Base-by-base conservation (phyloP, 2,888 invertebrate genomes). In the Cataglyphis livida region DNA sequence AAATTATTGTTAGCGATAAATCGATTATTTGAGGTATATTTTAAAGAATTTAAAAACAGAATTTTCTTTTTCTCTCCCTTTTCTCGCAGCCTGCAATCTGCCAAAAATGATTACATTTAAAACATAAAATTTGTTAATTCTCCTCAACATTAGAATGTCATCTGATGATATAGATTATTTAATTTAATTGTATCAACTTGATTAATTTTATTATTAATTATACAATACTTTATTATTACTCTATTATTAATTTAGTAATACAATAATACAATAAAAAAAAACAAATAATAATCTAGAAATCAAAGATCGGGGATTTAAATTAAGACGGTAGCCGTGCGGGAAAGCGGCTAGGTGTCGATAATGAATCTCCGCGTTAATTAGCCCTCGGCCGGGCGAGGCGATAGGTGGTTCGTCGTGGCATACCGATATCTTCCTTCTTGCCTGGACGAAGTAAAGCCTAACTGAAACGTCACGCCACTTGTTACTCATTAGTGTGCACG, bases 351-450 rank as follows among this genome's bases (percentile, higher is more conserved):
- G 90, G 93, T 93, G 93, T 93, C 92, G 93, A 93, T 93, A 93
- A 93, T 93, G 93, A 93, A 93, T 93, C 93, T 93, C 85, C 84
- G 87, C 91, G 93, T 93, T 93, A 93, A 93, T 93, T 93, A 93
- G 93, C 90, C 88, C 88, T 86, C 73, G 88, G 89, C 25, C 66
- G 90, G 91, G 92, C 91, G 91, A 92, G 90, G 88, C 90, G 92
- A 92, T 92, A 92, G 91, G 91, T 89, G 90, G 91, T 86, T 86
- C 88, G 91, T 93, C 92, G 93, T 93, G 93, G 93, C 92, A 92
- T 93, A 93, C 93, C 91, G 92, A 93, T 93, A 91, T 88, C 91
- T 89, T 86, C 85, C 85, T 85, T 84, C 35, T 79, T 61, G 71
- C 84, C 84, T 51, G 84, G 76, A 54, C 86, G 85, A 90, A 90